phyloP scores from a whole-genome alignment of 2,888 invertebrate genomes.

The Andrena haemorrhoa region DNA sequence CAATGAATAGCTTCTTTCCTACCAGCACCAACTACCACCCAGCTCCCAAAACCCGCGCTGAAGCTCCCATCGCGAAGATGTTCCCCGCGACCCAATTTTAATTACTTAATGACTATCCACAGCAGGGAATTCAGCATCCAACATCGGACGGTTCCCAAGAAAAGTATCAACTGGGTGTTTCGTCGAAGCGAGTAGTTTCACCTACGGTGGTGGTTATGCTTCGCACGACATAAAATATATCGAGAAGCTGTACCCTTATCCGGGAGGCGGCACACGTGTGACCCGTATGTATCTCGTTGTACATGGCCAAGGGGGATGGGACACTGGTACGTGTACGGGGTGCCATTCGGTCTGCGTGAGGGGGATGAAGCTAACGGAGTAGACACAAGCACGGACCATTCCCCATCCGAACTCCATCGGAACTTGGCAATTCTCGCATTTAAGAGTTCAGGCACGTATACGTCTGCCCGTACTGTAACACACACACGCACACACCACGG shows the following conservation, averaged over 20 bases:
- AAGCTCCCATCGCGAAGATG: too few relatives aligned
- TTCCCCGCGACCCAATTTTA: too few relatives aligned
- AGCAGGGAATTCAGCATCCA: not conserved
- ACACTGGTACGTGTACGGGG: conserved; percentile 61
- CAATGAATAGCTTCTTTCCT: too few relatives aligned
- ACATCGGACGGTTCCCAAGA: not conserved
- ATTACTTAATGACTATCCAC: too few relatives aligned
- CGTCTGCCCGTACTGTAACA: conserved; percentile 47
- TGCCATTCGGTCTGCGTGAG: conserved; percentile 49
- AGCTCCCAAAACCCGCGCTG: too few relatives aligned
- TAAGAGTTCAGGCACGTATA: conserved; percentile 80
- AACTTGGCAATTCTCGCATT: conserved; percentile 75
- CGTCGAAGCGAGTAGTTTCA: not conserved
- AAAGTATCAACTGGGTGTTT: not conserved
- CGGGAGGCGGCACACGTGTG: conserved; percentile 62
- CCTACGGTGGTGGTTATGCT: conserved; percentile 42
- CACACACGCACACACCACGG: conserved; percentile 64
- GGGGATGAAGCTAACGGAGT: conserved; percentile 60
- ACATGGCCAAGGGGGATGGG: conserved; percentile 44
- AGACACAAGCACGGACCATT: conserved; percentile 63
- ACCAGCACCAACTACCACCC: too few relatives aligned
- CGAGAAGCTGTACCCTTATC: conserved; percentile 54
- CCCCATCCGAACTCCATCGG: conserved; percentile 70
- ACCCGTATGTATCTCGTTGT: conserved; percentile 62
- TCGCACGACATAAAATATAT: conserved; percentile 66